Base-by-base conservation (phyloP, 2,797 vertebrate species). In the Sebastes minor region DNA sequence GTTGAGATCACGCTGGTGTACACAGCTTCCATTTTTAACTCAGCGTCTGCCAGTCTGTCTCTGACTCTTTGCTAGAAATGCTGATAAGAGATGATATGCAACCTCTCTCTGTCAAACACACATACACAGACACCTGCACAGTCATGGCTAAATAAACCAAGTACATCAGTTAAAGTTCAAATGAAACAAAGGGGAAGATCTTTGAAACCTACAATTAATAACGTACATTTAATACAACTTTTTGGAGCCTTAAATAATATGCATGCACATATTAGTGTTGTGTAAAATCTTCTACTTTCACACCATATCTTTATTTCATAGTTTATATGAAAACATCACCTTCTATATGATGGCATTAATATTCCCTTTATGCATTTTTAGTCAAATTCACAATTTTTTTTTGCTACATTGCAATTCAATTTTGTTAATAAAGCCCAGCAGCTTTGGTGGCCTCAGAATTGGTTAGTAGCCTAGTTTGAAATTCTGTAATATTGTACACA, bases 11-110 rank as follows among this genome's bases (percentile, higher is more conserved):
- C 57, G 14, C 20, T 2, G 52, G 71, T 76, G 76, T 76, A 79
- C 82, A 88, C 65, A 75, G 83, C 61, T 85, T 88, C 86, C 89
- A 86, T 86, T 89, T 92, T 90, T 78, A 90, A 85, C 86, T 81
- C 28, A 20, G 55, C 3, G n/a, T 85, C 69, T 82, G 75, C 74
- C 80, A 77, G 72, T 74, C 63, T 72, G 74, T 78, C 83, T 78
- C 49, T 42, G 69, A 62, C 60, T 84, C 52, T 72, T 25, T 22
- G 3, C 23, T 52, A 35, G 11, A 73, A 57, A 52, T 23, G 42
- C 74, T 73, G 80, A 81, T 85, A 82, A 80, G 62, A 78, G 23
- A 3, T 53, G 77, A 78, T 71, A 61, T 38, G n/a, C 8, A 57
- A 64, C 33, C 12, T 65, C 61, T 46, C 22, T 28, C 13, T 63